Conservation (phyloP, 2,888 invertebrate genomes). For the Mongoloraphidia duomilia region DNA sequence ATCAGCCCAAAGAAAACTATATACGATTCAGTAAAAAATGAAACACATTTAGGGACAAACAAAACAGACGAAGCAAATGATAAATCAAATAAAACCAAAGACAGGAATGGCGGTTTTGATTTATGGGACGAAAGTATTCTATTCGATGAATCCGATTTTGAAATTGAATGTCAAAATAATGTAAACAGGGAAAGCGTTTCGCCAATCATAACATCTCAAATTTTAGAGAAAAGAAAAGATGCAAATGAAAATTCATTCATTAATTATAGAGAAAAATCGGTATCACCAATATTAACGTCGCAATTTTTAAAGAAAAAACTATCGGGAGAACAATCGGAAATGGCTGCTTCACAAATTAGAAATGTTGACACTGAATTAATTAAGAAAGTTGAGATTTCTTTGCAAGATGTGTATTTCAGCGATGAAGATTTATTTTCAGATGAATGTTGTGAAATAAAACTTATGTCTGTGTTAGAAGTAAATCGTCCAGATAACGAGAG, state of each 20-base stretch:
- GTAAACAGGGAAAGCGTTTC: not conserved
- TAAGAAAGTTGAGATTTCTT: no score
- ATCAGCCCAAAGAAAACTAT: no score
- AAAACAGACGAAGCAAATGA: not conserved
- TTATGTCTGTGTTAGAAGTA: no score
- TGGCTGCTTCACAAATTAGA: no score
- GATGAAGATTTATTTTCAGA: no score
- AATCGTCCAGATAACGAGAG: no score
- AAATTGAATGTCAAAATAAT: slow-evolving; percentile 2
- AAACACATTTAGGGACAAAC: no score
- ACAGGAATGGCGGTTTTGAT: slow-evolving; percentile 28
- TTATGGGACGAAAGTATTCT: slow-evolving; percentile 33
- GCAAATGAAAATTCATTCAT: not conserved
- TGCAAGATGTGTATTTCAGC: no score
- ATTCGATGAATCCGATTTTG: slow-evolving; percentile 31
- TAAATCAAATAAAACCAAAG: slow-evolving; percentile 18
- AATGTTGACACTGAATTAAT: no score
- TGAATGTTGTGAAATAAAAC: no score
- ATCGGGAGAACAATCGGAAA: slow-evolving; percentile 18
- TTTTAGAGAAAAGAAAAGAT: not conserved
- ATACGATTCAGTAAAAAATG: no score
- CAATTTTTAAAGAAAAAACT: slow-evolving; percentile 26
- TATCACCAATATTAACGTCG: slow-evolving; percentile 30
- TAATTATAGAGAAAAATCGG: slow-evolving; percentile 20
- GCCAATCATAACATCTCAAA: not conserved